Percentiles rank a stretch among this genome's conserved stretches.
Conservation (phyloP, 2,113 vertebrate genomes). For the Lamprologus sp. region DNA sequence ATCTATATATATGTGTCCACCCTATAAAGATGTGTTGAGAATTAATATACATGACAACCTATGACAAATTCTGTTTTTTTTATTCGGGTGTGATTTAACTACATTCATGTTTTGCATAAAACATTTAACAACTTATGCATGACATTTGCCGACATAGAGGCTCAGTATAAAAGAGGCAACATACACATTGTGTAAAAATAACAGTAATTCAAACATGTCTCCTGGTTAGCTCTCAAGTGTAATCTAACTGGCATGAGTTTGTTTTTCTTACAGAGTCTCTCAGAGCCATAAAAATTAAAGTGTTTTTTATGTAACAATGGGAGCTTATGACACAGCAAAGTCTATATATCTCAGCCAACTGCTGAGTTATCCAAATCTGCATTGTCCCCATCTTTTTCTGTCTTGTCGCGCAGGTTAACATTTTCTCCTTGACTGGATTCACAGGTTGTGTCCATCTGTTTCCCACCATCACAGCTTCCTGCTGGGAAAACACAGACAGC, state of each 20-base stretch:
- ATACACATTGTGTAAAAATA: not conserved
- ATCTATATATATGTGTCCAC: not conserved
- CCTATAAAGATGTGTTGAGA: not conserved
- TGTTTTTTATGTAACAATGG: not conserved
- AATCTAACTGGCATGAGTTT: not conserved
- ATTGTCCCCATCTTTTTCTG: conserved; percentile 2
- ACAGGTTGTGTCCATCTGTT: conserved; percentile 68
- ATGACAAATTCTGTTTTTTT: not conserved
- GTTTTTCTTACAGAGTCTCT: not conserved
- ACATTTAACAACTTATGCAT: not conserved
- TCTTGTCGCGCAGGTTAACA: not conserved
- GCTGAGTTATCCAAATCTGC: not conserved
- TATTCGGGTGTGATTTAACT: not conserved
- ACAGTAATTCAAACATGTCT: not conserved
- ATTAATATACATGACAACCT: not conserved
- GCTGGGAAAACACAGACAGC: not conserved
- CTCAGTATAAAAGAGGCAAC: not conserved
- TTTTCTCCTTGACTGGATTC: conserved; percentile 63
- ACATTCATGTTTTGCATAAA: not conserved
- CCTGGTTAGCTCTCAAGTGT: not conserved
- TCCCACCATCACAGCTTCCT: conserved; percentile 68
- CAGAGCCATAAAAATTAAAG: not conserved
- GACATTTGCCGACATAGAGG: not conserved
- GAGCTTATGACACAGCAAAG: not conserved
- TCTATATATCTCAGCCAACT: not conserved